phyloP scores from a whole-genome alignment of 2,888 invertebrate genomes.

The Rotaria sp. region DNA sequence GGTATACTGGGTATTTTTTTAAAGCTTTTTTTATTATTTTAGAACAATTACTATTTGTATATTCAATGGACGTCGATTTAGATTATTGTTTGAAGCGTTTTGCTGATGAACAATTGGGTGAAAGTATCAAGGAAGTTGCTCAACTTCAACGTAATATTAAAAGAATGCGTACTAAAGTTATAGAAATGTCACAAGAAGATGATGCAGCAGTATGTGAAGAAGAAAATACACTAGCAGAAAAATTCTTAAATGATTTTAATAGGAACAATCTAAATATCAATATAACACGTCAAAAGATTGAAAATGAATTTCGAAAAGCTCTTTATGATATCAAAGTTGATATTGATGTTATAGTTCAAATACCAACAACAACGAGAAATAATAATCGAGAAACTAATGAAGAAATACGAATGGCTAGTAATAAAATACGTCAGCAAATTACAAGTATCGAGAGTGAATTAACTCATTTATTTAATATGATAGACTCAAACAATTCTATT shows the following conservation, averaged over 20 bases:
- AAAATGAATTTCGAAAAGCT: not conserved
- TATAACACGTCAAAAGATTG: not conserved
- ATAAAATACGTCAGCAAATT: not conserved
- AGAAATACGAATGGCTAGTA: not conserved
- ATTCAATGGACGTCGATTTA: not conserved
- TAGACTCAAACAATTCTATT: not conserved
- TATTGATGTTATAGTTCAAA: not conserved
- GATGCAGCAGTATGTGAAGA: not conserved
- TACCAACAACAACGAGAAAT: not conserved
- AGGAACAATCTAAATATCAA: not conserved
- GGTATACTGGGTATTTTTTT: no score
- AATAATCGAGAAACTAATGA: not conserved
- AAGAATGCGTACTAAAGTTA: not conserved
- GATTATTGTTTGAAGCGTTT: not conserved
- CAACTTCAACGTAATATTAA: not conserved
- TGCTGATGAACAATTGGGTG: not conserved
- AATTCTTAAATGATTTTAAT: not conserved
- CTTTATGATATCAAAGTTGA: not conserved
- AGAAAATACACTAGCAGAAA: not conserved
- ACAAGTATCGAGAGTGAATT: not conserved
- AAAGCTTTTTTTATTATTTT: no score
- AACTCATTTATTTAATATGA: not conserved
- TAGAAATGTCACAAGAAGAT: not conserved
- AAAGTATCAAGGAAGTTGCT: not conserved
- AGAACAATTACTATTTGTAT: no score